These are phyloP conservation scores for Polia nebulosa DNA, from an alignment of 2,888 invertebrate species.

Conservation along the genomic window DNA sequence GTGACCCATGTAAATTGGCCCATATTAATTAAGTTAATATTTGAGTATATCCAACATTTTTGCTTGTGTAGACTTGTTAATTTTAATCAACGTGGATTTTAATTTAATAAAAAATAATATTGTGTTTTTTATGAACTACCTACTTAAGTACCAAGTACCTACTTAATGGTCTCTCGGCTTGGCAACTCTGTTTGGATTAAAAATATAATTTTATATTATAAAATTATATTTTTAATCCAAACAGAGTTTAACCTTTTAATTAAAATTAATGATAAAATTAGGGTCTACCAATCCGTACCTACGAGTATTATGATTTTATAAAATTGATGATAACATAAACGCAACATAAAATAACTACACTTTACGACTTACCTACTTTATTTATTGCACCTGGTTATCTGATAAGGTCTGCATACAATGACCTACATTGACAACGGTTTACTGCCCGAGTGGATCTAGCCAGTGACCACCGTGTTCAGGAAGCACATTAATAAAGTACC, in stretches of 20 bases:
- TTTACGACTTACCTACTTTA: not conserved
- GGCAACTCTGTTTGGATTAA: too few species aligned
- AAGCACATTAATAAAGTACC: not conserved
- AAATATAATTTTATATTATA: not conserved
- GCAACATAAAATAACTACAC: not conserved
- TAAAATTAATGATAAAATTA: not conserved
- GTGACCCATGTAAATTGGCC: not conserved
- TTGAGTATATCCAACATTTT: not conserved
- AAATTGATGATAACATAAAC: not conserved
- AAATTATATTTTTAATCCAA: not conserved
- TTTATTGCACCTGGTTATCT: conserved; percentile 9
- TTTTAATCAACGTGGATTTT: not conserved
- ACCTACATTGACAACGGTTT: conserved; percentile 18
- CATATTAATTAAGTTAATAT: conserved; percentile 1
- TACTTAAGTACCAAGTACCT: not conserved
- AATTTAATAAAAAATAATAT: not conserved
- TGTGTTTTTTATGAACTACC: not conserved
- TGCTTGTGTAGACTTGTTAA: conserved; percentile 7
- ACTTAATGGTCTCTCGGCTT: too few species aligned
- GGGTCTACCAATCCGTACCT: not conserved
- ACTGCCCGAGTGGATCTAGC: not conserved
- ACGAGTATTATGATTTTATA: not conserved
- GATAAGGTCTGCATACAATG: conserved; percentile 33
- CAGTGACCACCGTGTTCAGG: not conserved
- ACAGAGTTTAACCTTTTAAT: not conserved